Conservation (phyloP, 2,888 invertebrate genomes). For the Chrysolina oricalcia region DNA sequence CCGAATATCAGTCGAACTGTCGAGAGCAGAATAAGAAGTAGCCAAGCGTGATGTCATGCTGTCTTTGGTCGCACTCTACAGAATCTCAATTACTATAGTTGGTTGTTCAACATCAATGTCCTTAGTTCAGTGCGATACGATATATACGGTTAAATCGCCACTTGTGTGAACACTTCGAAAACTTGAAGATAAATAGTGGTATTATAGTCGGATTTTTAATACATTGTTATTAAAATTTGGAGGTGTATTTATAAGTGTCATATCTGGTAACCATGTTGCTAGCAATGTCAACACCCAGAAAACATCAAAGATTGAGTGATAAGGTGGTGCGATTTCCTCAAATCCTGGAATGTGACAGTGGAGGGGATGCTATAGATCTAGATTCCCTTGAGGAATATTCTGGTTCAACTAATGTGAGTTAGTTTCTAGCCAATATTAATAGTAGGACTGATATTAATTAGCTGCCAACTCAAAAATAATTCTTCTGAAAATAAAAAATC, state of each 20-base stretch:
- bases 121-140: slow-evolving; percentile 45
- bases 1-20: slow-evolving; percentile 56
- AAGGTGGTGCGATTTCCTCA: slow-evolving; percentile 60
- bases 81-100: slow-evolving; percentile 67
- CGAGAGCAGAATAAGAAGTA: slow-evolving; percentile 65
- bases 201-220: background rate
- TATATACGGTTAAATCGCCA: slow-evolving; percentile 36
- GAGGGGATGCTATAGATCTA: slow-evolving; percentile 69
- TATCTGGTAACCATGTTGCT: background rate
- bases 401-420: slow-evolving; percentile 43
- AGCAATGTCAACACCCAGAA: slow-evolving; percentile 63
- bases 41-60: slow-evolving; percentile 71
- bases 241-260: background rate
- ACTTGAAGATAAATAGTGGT: background rate
- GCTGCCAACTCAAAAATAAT: too few species aligned
- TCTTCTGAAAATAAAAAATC: too few species aligned
- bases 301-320: slow-evolving; percentile 63
- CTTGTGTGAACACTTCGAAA: slow-evolving; percentile 3
- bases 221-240: background rate
- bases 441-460: too few species aligned
- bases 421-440: background rate
- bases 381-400: slow-evolving; percentile 68
- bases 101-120: slow-evolving; percentile 44
- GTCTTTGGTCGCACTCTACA: slow-evolving; percentile 66
- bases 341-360: slow-evolving; percentile 63